Evolutionary conservation across 1,140 invertebrate species (phyloP), one percentile per base, ranked within the genome.

Genomic region (Agrilus planipennis): DNA sequence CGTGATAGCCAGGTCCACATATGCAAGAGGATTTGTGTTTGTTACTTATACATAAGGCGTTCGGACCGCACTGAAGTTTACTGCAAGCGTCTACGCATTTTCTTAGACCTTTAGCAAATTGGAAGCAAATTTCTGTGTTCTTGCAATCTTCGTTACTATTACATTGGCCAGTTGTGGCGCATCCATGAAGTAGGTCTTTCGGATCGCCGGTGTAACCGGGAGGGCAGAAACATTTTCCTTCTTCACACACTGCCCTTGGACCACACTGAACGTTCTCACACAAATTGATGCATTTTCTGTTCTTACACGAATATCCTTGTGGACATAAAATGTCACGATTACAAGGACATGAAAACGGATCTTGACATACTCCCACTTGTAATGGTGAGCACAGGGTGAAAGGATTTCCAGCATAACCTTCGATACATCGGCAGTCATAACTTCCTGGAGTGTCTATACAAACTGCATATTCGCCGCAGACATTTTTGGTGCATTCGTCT

Each of bases 371-470:
- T 15, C 73, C 70, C 25, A 75, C 68, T 48, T 80, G 71, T 6
- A 81, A 64, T 53, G 72, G 66, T 19, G 75, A 72, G 53, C 87
- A 91, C 44, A 78, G 74, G 40, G 77, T 69, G 53, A 89, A 90
- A 0, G 89, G 87, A 71, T 91, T 89, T 29, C 89, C 89, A 36
- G 77, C 75, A 58, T 77, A 84, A 28, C 77, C 77, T 39, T 79
- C 79, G 48, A 81, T 76, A 53, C 89, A 94, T 2, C 80, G 71
- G 60, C 89, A 94, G 54, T 89, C 86, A 52, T 80, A 92, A 48
- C 81, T 79, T 30, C 89, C 89, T 4, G 79, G 72, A 0, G 83
- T 87, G 53, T 93, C 92, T 28, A 92, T 81, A 53, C 89, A 93
- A 15, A 82, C 77, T 1, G 89, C 87, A 59, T 88, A 85, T 43